These are phyloP conservation scores for Sphaeramia orbicularis DNA, from an alignment of 2,797 vertebrate genomes.

Conservation along the genomic window DNA sequence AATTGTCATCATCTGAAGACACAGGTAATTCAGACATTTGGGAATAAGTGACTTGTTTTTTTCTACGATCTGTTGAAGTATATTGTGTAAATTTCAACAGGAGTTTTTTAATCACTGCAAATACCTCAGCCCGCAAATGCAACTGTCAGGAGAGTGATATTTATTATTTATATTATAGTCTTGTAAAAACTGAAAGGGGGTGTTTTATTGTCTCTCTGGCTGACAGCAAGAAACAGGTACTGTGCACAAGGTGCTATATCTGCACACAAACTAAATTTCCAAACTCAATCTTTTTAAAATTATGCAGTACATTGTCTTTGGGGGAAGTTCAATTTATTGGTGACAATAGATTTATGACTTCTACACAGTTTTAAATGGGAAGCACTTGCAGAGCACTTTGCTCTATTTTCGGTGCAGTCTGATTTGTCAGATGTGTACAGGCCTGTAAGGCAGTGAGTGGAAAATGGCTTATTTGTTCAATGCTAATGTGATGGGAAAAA, in stretches of 20 bases:
- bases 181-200: slow-evolving; percentile 8
- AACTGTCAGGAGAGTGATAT: slow-evolving; percentile 17
- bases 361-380: slow-evolving; percentile 21
- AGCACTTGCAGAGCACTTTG: slow-evolving; percentile 28
- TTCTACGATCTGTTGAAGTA: slow-evolving; percentile 65
- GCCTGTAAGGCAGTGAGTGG: slow-evolving; percentile 17
- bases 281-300: slow-evolving; percentile 19
- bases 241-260: slow-evolving; percentile 12
- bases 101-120: slow-evolving; percentile 37
- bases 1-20: slow-evolving; percentile 45
- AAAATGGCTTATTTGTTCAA: slow-evolving; percentile 68
- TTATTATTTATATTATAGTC: too few relatives aligned
- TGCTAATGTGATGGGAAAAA: slow-evolving; percentile 77
- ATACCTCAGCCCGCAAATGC: slow-evolving; percentile 21
- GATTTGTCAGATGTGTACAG: slow-evolving; percentile 16
- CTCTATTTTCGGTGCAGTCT: slow-evolving; percentile 33
- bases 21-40: slow-evolving; percentile 45
- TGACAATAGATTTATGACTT: slow-evolving; percentile 46
- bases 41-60: slow-evolving; percentile 23
- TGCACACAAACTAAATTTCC: slow-evolving; percentile 36
- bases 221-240: slow-evolving; percentile 1
- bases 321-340: slow-evolving; percentile 43
- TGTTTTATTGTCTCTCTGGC: slow-evolving; percentile 18
- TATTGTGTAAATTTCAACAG: slow-evolving; percentile 45
- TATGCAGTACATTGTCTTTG: slow-evolving; percentile 35